Base-by-base conservation (phyloP, 2,888 invertebrate genomes). In the Coremacera marginata region DNA sequence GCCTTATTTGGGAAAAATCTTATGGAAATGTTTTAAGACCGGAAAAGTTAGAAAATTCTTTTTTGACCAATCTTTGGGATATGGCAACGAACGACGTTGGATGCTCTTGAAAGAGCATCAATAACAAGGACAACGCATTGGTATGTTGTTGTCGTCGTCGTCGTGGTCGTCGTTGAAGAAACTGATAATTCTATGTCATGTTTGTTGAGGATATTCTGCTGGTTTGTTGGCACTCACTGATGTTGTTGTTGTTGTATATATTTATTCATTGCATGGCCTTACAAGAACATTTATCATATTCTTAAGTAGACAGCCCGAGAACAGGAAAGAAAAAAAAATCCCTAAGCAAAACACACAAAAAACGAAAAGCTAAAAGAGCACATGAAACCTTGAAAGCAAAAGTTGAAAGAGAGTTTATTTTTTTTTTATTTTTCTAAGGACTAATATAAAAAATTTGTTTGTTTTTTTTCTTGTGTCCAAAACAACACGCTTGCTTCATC, bases 251-350 rank as follows among this genome's bases (percentile, higher is more conserved):
- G 34, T 11, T 71, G 19, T 55, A 22, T 71, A 37, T 60, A 57
- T 37, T 71, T 71, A 57, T 71, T 57, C 71, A 55, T 57, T 71
- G 5, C 71, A 52, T 57, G 37, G 57, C 60, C 37, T 71, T 60
- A 71, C 71, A 71, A 60, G 57, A 37, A 57, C 71, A 71, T 71
- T 71, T 71, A 60, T 71, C 71, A 60, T 60, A 34, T 37, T 34
- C 60, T 22, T 71, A 71, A 71, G 37, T 57, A 71, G 71, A 71
- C 71, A 70, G 19, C n/a, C 52, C 16, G 19, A 70, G 57, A 25
- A 22, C 25, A 25, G 2, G 9, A 27, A 60, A 9, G 4, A 60
- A 22, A 60, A 60, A 27, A 60, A 19, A 5, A 25, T 4, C 37
- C 37, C 37, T 7, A 19, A 25, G 22, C 57, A 25, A 57, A 22